A percentile compares a stretch with the other conserved stretches of the same genome.
phyloP scores from a whole-genome alignment of 2,888 invertebrate genomes.

The Nephrotoma appendiculata region DNA sequence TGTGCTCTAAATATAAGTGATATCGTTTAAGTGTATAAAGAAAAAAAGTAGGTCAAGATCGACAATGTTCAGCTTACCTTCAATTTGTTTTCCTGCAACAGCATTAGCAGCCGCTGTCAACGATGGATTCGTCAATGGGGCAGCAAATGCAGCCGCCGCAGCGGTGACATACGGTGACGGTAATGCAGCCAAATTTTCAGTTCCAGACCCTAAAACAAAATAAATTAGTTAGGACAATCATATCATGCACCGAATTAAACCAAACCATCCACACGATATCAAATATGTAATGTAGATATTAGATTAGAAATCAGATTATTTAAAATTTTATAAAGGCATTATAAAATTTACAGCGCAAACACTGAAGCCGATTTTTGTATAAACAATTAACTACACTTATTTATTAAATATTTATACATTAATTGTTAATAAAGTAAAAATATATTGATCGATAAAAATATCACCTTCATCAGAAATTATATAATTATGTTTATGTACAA shows the following conservation, averaged over 20 bases:
- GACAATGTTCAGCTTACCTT: constrained; percentile 47
- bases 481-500: not conserved
- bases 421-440: not conserved
- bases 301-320: not conserved
- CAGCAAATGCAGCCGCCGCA: constrained; percentile 31
- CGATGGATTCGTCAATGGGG: constrained; percentile 42
- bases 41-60: not conserved
- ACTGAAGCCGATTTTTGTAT: not conserved
- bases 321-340: not conserved
- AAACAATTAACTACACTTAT: not conserved
- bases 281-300: not conserved
- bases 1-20: not conserved
- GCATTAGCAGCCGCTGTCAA: constrained; percentile 61
- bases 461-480: not conserved
- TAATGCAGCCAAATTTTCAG: constrained; percentile 40
- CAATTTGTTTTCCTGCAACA: constrained; percentile 81
- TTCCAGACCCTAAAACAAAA: constrained; percentile 37
- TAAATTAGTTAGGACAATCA: not conserved
- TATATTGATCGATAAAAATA: not conserved
- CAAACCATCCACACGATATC: not conserved
- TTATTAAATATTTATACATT: not conserved
- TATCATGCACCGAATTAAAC: not conserved
- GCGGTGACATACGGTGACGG: constrained; percentile 33
- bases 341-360: not conserved
- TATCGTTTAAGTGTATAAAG: not conserved